Base-by-base conservation (phyloP, 2,113 vertebrate genomes). In the Otus sunia region DNA sequence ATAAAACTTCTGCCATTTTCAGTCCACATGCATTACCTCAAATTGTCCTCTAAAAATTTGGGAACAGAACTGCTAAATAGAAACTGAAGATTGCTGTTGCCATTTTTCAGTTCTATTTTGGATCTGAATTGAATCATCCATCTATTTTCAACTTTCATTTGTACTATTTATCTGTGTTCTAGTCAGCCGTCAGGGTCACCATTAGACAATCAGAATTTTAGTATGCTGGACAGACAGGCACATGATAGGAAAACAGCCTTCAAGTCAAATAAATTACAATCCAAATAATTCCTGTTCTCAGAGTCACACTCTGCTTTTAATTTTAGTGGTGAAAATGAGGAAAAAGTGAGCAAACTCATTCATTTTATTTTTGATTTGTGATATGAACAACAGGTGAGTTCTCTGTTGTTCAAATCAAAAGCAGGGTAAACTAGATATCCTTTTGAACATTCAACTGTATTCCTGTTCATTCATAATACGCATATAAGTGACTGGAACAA, bases 1-100 rank as follows among this genome's bases (percentile, higher is more conserved):
- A 66, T 56, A 74, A 86, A 90, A 66, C 15, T 82, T 94, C 62
- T 90, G 25, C 36, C 41, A 52, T 96, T 92, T 96, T 88, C 88
- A 92, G 50, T 77, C 83, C 85, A 75, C 91, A 75, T 49, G 45
- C 41, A 79, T 83, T 92, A 68, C 41, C 34, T 52, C 32, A 93
- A 91, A 81, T 72, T 83, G 71, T 91, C 67, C 20, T 72, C 63
- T 56, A n/a, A 77, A 91, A 91, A 75, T 92, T 25, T 67, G 47
- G 34, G 37, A 90, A 83, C 21, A 81, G 22, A 56, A n/a, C 22
- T 16, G 20, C 88, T 88, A 86, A 64, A 66, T 50, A 53, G 56
- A 94, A 94, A 91, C 72, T 90, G 53, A 29, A 91, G 45, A 86
- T n/a, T 41, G 12, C 22, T 79, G 30, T 50, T 93, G 37, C 36